Percentiles rank a stretch among this genome's conserved stretches.
phyloP scores from a whole-genome alignment of 1,140 invertebrate genomes.

The Neodiprion virginianus region DNA sequence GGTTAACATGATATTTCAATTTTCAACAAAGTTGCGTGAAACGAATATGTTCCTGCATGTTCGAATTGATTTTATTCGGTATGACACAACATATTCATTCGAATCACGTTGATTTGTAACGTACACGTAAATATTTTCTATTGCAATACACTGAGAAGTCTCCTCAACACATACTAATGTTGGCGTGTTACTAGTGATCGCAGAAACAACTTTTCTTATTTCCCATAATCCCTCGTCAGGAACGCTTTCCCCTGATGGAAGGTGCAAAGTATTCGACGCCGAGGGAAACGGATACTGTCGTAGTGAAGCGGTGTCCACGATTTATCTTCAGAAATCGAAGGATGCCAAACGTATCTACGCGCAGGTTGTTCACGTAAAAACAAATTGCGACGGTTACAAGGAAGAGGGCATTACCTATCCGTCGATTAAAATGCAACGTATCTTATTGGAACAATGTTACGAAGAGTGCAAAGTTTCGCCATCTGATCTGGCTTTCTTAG shows the following conservation, averaged over 20 bases:
- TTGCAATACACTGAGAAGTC: constrained; percentile 71
- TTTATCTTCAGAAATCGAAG: constrained; percentile 66
- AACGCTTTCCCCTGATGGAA: constrained; percentile 68
- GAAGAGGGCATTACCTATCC: constrained; percentile 62
- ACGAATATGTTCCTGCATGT: too few relatives aligned
- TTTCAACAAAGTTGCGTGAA: too few relatives aligned
- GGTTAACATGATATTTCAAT: too few relatives aligned
- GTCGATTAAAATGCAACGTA: constrained; percentile 17
- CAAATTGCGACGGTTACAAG: constrained; percentile 65
- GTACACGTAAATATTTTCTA: constrained; percentile 67
- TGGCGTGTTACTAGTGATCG: constrained; percentile 69
- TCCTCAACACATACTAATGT: constrained; percentile 73
- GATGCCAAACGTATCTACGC: constrained; percentile 68
- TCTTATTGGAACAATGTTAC: constrained; percentile 26
- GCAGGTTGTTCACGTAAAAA: constrained; percentile 64
- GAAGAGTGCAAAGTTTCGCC: constrained; percentile 27
- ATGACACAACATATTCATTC: too few relatives aligned
- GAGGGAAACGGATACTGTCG: constrained; percentile 70
- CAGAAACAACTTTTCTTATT: constrained; percentile 69
- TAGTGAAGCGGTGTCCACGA: constrained; percentile 67
- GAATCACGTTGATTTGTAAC: constrained; percentile 60
- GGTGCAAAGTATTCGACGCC: constrained; percentile 69
- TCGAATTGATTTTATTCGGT: too few relatives aligned
- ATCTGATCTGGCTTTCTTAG: constrained; percentile 39
- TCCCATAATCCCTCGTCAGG: constrained; percentile 65